Percentiles rank a stretch among this genome's conserved stretches.
Conservation (phyloP, 1,140 invertebrate species). For the Drosophila ogumai region DNA sequence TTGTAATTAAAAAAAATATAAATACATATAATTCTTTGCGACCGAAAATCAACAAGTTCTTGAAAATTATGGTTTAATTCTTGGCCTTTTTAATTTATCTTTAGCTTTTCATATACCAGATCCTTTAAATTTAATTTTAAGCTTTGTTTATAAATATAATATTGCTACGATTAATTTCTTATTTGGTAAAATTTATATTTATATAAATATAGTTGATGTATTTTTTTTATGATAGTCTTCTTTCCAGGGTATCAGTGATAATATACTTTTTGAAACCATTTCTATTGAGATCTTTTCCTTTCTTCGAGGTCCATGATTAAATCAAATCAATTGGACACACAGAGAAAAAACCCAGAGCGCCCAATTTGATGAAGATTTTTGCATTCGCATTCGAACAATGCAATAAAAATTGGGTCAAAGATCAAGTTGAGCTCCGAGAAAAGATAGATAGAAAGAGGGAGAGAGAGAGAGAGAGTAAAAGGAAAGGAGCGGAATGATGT, state of each 20-base stretch:
- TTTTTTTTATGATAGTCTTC: background rate
- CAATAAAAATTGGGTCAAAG: slow-evolving; percentile 83
- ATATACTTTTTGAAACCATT: background rate
- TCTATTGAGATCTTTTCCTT: slow-evolving; percentile 8
- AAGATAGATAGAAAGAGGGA: slow-evolving; percentile 14
- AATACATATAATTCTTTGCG: too few relatives aligned
- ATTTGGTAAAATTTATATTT: too few relatives aligned
- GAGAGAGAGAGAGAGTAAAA: slow-evolving; percentile 1
- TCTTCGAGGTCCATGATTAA: slow-evolving; percentile 40
- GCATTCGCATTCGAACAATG: slow-evolving; percentile 75
- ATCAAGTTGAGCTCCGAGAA: slow-evolving; percentile 79
- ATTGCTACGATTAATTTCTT: background rate
- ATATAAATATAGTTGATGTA: too few relatives aligned
- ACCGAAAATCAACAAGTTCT: too few relatives aligned
- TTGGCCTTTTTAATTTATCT: background rate
- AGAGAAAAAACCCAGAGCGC: slow-evolving; percentile 23
- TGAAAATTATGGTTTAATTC: too few relatives aligned
- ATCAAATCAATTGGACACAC: slow-evolving; percentile 68
- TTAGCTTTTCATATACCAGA: background rate
- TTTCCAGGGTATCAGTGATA: too few relatives aligned
- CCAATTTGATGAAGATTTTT: slow-evolving; percentile 35
- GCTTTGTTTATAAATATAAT: background rate
- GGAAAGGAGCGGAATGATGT: slow-evolving; percentile 50
- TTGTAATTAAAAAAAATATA: too few relatives aligned
- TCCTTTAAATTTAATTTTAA: background rate